Conservation (phyloP, 2,113 vertebrate species). For the Chaenogobius annularis region DNA sequence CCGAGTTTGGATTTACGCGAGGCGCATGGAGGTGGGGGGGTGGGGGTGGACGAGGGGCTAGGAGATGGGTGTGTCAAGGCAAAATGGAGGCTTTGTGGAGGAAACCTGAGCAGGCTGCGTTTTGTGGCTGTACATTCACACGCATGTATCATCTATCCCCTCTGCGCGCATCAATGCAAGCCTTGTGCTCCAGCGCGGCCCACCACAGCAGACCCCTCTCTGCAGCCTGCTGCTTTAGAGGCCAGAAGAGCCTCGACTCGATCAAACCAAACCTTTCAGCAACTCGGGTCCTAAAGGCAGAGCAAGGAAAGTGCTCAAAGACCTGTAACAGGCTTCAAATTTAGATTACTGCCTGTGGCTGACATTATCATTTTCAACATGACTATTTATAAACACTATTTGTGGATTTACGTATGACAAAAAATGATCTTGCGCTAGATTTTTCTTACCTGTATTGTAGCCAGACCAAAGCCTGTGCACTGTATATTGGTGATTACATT, state of each 20-base stretch:
- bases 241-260: slow-evolving; percentile 12
- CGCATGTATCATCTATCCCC: slow-evolving; percentile 59
- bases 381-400: background rate
- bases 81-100: slow-evolving; percentile 68
- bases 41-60: background rate
- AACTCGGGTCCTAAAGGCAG: background rate
- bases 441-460: background rate
- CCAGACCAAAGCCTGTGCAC: background rate
- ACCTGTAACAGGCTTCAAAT: background rate
- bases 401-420: background rate
- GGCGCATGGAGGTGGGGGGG: slow-evolving; percentile 32
- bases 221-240: slow-evolving; percentile 32
- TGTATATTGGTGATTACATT: background rate
- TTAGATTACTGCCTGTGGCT: background rate
- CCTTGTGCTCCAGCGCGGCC: slow-evolving; percentile 53
- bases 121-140: slow-evolving; percentile 57
- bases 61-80: slow-evolving; percentile 22
- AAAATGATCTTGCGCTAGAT: background rate
- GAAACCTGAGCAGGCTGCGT: slow-evolving; percentile 59
- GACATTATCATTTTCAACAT: background rate
- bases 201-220: slow-evolving; percentile 23
- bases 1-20: slow-evolving; percentile 44
- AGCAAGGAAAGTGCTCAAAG: background rate
- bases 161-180: slow-evolving; percentile 48
- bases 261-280: slow-evolving; percentile 15